Base-by-base conservation (phyloP, 2,888 invertebrate genomes). In the Drosophila setosimentum region DNA sequence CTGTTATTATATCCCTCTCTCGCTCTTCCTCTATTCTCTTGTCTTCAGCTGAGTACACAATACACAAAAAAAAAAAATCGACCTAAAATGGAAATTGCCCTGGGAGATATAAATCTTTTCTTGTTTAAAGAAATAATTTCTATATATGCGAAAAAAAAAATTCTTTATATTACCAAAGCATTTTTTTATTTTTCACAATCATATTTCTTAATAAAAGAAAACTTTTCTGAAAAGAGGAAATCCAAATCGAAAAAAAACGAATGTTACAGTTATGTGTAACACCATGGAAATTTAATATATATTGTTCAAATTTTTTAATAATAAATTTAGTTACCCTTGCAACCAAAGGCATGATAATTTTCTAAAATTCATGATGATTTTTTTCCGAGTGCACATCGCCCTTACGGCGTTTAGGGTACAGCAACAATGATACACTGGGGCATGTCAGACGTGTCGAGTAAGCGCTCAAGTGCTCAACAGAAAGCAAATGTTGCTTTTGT, bases 381-480 rank as follows among this genome's bases (percentile, higher is more conserved):
- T 16, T 16, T 21, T 45, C 3, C 21, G 21, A 45, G 45, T 16
- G 57, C 35, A 50, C 66, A 50, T 61, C 61, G 63, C 45, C 49
- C 61, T 72, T 68, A 54, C 61, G 68, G 70, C 70, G 80, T 69
- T 77, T 77, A 82, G 75, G 77, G 49, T 78, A 78, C 64, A 58
- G 48, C 71, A 64, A 42, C 54, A 65, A 53, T 45, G 59, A 64
- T 53, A 65, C 66, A 54, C 71, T 57, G 58, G 69, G 69, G 76
- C 66, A 68, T 79, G 75, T 76, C 84, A 83, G 87, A 81, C 87
- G 72, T 76, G 89, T 88, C 89, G 88, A 78, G 79, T 71, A n/a
- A 70, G 45, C 59, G 75, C 78, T 75, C 69, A 58, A 67, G 65
- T 82, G 70, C 65, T 69, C 30, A 42, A 55, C 59, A 58, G 30